Base-by-base conservation (phyloP, 1,140 invertebrate genomes). In the Anthonomus grandis region DNA sequence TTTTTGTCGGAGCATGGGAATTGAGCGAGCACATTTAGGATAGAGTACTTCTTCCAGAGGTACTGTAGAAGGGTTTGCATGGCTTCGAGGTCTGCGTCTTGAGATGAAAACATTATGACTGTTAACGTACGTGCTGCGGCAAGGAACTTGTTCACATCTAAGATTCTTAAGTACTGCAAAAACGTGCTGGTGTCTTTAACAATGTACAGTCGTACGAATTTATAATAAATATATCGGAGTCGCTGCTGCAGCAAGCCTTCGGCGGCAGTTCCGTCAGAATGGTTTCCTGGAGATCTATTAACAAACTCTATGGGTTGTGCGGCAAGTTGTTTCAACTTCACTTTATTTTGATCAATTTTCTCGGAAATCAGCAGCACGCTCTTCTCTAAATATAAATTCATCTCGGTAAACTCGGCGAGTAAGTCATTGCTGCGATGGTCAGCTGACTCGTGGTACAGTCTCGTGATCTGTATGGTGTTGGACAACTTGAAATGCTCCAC, bases 1-100 rank as follows among this genome's bases (percentile, higher is more conserved):
- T 23, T 15, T 12, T 34, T 12, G 15, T 57, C 13, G 0, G 47
- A 42, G 27, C 37, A 57, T 4, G 55, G 55, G 22, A 49, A 41
- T 18, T 57, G 55, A 10, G 34, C 55, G 2, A 57, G 8, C 3
- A 42, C 39, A 27, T 57, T 57, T 9, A 44, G n/a, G 8, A 57
- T 49, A 8, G 37, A 41, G 46, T 52, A 61, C 27, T 54, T 46
- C 42, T 51, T 24, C 62, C 62, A 64, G 23, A 63, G 24, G 18
- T 60, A 31, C 15, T 52, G 8, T 17, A 48, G 44, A 0, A 45
- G 12, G 18, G 10, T 45, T 18, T 18, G 10, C 21, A n/a, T 39
- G 10, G 24, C 27, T 2, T 15, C 5, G 2, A 24, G 9, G 10
- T 56, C 19, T 27, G 21, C 12, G 4, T 6, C 23, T 21, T 1